Base-by-base conservation (phyloP, 2,113 vertebrate genomes). In the Sakesphorus luctuosus region DNA sequence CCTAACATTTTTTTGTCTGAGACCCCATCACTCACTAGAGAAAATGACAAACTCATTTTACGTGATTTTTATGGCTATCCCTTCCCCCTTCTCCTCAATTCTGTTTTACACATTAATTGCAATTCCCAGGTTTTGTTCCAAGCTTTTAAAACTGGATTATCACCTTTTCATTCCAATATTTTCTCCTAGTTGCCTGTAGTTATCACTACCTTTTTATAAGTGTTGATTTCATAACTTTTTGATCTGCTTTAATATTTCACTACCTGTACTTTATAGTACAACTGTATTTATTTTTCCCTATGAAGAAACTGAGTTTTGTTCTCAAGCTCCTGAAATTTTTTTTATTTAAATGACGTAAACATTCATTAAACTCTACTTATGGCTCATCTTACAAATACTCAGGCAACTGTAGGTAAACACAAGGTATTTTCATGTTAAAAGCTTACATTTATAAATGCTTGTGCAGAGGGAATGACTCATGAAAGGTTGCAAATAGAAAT, bases 31-130 rank as follows among this genome's bases (percentile, higher is more conserved):
- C 74, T 95, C 93, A 81, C 84, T 36, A 68, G 84, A 97, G 94
- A 96, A 96, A 96, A 95, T 46, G 87, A 95, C 97, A 97, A 91
- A 95, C 81, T 92, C 38, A 62, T 94, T 96, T 91, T 46, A 91
- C 69, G 53, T 88, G 68, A 81, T 87, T 94, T 88, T 96, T 94
- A 95, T 66, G 91, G 87, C 59, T 85, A 77, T 85, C 73, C 71
- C 68, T 92, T 71, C 76, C 83, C 86, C 90, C 58, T 91, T 73
- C 21, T 35, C 17, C 86, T 90, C 91, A 77, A 50, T 95, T 94
- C 90, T 95, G 91, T 92, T 96, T 92, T 92, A 82, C 66, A 67
- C 92, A 89, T 89, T 96, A 92, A 89, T 79, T 69, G 49, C 6
- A 62, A 75, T 89, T 89, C 81, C 94, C 73, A 59, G 58, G 4